Evolutionary conservation across 2,888 invertebrate species (phyloP).

Genomic region (Aleiodes alternator): DNA sequence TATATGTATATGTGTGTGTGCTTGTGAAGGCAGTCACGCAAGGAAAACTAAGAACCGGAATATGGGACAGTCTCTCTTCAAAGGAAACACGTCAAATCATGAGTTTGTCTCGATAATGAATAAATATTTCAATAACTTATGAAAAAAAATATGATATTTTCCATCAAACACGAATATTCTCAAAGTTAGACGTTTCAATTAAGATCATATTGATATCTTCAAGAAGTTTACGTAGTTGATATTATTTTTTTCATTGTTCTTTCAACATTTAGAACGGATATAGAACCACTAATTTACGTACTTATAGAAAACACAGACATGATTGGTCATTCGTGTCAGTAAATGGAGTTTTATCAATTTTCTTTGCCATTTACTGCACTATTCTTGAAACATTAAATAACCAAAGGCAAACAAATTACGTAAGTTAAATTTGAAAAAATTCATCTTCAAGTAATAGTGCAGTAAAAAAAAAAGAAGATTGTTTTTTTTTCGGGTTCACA

Average conservation of each 20-base stretch:
- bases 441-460: background rate
- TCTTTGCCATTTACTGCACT: conserved; percentile 18
- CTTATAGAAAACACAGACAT: background rate
- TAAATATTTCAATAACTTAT: background rate
- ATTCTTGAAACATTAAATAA: background rate
- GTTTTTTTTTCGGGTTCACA: conserved; percentile 1
- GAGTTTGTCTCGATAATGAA: conserved; percentile 7
- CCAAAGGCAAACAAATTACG: conserved; percentile 13
- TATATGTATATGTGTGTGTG: background rate
- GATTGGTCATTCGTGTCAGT: conserved; percentile 42
- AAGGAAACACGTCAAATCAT: conserved; percentile 29
- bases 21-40: conserved; percentile 52
- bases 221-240: no score
- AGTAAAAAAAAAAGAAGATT: conserved; percentile 6
- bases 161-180: background rate
- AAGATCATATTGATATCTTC: background rate
- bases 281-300: conserved; percentile 13
- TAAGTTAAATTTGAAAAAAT: conserved; percentile 29
- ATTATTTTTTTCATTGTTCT: background rate
- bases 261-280: conserved; percentile 20
- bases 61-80: conserved; percentile 35
- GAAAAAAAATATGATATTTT: background rate
- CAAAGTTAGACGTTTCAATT: background rate
- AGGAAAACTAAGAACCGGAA: conserved; percentile 51
- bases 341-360: conserved; percentile 46